Percentiles rank a stretch among this genome's conserved stretches.
phyloP scores from a whole-genome alignment of 2,797 vertebrate species.

The Enteromius unitaeniatus region DNA sequence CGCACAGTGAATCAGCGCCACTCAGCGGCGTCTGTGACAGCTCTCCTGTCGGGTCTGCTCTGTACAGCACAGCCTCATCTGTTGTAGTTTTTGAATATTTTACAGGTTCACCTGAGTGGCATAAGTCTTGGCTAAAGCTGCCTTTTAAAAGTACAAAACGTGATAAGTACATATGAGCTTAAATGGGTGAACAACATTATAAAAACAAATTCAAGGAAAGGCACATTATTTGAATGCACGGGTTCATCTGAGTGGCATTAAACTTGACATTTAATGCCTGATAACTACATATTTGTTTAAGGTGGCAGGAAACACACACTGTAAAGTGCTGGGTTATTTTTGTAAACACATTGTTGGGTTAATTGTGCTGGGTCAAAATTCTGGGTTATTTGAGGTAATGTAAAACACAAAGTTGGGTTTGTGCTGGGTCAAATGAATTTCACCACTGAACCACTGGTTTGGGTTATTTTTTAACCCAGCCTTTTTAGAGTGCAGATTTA shows the following conservation, averaged over 20 bases:
- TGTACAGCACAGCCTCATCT: not conserved
- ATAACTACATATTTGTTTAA: not conserved
- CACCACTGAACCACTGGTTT: no score
- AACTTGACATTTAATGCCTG: not conserved
- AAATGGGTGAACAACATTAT: not conserved
- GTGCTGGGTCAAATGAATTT: no score
- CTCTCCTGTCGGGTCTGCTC: not conserved
- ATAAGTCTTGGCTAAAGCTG: not conserved
- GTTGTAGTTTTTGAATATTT: not conserved
- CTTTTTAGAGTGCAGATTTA: not conserved
- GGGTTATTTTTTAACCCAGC: no score
- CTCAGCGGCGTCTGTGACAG: constrained; percentile 43
- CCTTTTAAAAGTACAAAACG: not conserved
- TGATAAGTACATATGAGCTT: not conserved
- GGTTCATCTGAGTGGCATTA: not conserved
- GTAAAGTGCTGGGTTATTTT: no score
- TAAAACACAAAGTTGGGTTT: no score
- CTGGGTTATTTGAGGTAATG: no score
- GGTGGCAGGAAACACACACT: not conserved
- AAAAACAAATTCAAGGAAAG: not conserved
- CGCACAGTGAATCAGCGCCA: constrained; percentile 54
- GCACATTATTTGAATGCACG: not conserved
- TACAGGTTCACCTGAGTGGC: not conserved
- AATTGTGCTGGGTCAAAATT: no score
- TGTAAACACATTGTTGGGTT: no score